Evolutionary conservation across 2,797 vertebrate species (phyloP), one percentile per base, ranked within the genome.

Genomic region (Acanthopagrus latus): DNA sequence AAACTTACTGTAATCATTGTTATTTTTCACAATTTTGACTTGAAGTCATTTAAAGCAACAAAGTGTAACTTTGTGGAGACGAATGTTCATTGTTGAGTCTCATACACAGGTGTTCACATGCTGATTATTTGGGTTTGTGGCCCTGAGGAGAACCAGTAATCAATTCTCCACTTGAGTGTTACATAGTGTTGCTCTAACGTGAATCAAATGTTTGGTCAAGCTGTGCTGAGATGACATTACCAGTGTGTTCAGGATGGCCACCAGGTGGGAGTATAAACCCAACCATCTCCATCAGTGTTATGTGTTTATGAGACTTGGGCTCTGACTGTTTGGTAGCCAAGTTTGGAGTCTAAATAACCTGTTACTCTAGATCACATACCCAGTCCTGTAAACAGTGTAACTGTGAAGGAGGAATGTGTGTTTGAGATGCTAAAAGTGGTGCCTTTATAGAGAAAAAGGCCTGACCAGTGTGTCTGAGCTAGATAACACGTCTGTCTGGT

Each of bases 261-360:
- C 92, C 70, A 93, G 93, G 76, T 90, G 92, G 93, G 50, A 81
- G 82, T 85, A 84, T 82, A 54, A 64, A 41, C 68, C 47, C 81
- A 85, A 9, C 54, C 58, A 74, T 84, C 38, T 50, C 21, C 65
- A 12, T 3, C 33, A 58, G 55, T 25, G 5, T 1, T 14, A 67
- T 33, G 18, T 83, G 80, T 89, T 88, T 80, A 62, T 73, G 69
- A 82, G 80, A 68, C 52, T 70, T 71, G 29, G 16, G 54, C 47
- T 81, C 20, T 68, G 29, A 21, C 63, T 84, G 66, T 81, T 71
- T 76, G 70, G 63, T 55, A 74, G 83, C 79, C 16, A 78, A 86
- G 76, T 79, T 88, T 71, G 20, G 56, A 83, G 73, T 89, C 65
- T 73, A 86, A 93, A 89, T 90, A 93, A 94, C 93, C 91, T 94